Evolutionary conservation across 2,888 invertebrate genomes (phyloP).

Genomic region (Schizaphis graminum): DNA sequence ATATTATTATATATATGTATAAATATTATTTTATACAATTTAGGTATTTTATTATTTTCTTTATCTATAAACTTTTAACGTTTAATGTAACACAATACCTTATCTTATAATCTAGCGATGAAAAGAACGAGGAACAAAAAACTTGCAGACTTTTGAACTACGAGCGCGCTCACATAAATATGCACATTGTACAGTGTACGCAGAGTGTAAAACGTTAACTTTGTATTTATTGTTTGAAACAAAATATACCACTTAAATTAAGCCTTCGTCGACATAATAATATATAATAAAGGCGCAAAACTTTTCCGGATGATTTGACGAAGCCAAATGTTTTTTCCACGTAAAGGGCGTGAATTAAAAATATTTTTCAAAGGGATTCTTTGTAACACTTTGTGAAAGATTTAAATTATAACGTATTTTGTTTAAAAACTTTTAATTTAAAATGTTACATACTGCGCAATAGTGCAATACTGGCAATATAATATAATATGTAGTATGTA

Average conservation of each 20-base stretch:
- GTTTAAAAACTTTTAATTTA: conserved; percentile 44
- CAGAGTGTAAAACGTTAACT: conserved; percentile 5
- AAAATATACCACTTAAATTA: conserved; percentile 44
- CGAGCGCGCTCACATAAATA: neutral
- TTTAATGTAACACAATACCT: neutral
- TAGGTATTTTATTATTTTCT: neutral
- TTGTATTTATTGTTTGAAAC: conserved; percentile 33
- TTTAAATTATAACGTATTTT: conserved; percentile 33
- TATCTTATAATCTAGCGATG: neutral
- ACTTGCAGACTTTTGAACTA: conserved; percentile 13
- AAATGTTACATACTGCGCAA: conserved; percentile 17
- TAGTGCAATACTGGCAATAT: neutral
- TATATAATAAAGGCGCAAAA: neutral
- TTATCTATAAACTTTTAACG: neutral
- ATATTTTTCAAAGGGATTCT: conserved; percentile 30
- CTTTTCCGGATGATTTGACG: conserved; percentile 34
- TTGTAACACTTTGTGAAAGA: neutral
- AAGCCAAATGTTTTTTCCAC: neutral
- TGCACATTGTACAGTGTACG: neutral
- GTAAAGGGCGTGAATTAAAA: conserved; percentile 4
- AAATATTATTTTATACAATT: neutral
- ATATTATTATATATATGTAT: neutral
- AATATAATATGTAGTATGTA: conserved; percentile 5
- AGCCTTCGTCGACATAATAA: conserved; percentile 31
- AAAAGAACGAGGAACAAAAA: neutral